Percentiles rank a stretch among this genome's conserved stretches.
Conservation (phyloP, 1,140 invertebrate genomes). For the Paraescarpia echinospica region DNA sequence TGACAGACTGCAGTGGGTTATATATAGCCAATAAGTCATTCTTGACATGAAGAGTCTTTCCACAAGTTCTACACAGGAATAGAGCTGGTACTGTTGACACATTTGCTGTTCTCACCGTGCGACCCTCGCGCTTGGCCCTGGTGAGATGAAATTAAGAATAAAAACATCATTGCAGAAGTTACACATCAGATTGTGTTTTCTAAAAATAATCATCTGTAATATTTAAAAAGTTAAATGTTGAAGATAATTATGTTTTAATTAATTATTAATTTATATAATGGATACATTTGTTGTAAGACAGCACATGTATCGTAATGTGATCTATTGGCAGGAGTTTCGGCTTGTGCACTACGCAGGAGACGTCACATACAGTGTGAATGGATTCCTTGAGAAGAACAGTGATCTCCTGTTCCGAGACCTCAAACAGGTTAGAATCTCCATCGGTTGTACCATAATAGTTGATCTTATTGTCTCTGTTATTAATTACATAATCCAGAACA, state of each 20-base stretch:
- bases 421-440: slow-evolving; percentile 53
- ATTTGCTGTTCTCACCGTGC: too few relatives aligned
- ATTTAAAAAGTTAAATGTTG: background rate
- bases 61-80: too few relatives aligned
- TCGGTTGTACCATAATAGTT: too few relatives aligned
- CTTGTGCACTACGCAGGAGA: slow-evolving; percentile 88
- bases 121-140: too few relatives aligned
- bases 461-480: too few relatives aligned
- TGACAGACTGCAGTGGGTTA: too few relatives aligned
- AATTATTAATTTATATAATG: background rate
- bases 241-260: background rate
- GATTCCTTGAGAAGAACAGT: slow-evolving; percentile 92
- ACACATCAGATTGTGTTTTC: background rate
- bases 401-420: slow-evolving; percentile 86
- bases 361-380: slow-evolving; percentile 83
- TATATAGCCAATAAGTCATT: too few relatives aligned
- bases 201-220: too few relatives aligned
- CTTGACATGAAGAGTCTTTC: too few relatives aligned
- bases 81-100: too few relatives aligned
- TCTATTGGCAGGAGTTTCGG: slow-evolving; percentile 73
- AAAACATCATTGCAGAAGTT: background rate
- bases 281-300: background rate
- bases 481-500: too few relatives aligned
- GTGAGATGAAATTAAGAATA: background rate
- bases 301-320: background rate